These are phyloP conservation scores for Coelopa pilipes DNA, from an alignment of 2,888 invertebrate genomes.

Conservation along the genomic window DNA sequence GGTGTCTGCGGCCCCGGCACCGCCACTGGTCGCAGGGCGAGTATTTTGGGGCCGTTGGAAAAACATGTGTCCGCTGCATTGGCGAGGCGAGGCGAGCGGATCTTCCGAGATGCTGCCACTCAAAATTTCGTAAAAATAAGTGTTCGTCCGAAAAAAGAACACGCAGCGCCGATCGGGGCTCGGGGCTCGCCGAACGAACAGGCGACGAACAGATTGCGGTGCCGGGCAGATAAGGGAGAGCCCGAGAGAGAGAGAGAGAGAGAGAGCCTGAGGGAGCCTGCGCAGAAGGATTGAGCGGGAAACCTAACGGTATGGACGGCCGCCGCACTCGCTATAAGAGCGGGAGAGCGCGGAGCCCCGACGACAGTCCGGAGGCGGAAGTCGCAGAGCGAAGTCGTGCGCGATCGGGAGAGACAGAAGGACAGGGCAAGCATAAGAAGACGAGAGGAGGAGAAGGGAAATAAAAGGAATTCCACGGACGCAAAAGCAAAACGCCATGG, in stretches of 20 bases:
- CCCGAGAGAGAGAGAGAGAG: neutral
- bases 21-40: slow-evolving; percentile 37
- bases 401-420: too few relatives aligned
- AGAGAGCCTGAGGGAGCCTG: neutral
- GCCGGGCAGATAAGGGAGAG: too few relatives aligned
- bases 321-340: slow-evolving; percentile 12
- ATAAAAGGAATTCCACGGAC: too few relatives aligned
- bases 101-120: slow-evolving; percentile 40
- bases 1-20: neutral
- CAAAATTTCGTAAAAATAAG: slow-evolving; percentile 39
- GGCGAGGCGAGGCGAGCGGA: slow-evolving; percentile 33
- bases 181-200: slow-evolving; percentile 36
- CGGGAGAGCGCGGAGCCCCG: slow-evolving; percentile 17
- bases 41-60: slow-evolving; percentile 40
- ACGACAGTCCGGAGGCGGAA: slow-evolving; percentile 51
- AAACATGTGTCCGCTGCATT: slow-evolving; percentile 47
- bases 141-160: slow-evolving; percentile 49
- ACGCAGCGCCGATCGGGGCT: slow-evolving; percentile 45
- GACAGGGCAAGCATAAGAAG: too few relatives aligned
- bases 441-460: too few relatives aligned
- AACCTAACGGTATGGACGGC: slow-evolving; percentile 39
- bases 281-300: slow-evolving; percentile 44
- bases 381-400: neutral
- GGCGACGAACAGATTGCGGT: slow-evolving; percentile 28
- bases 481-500: too few relatives aligned